These are phyloP conservation scores for Sialia sialis DNA, from an alignment of 2,113 vertebrate species.

Conservation along the genomic window DNA sequence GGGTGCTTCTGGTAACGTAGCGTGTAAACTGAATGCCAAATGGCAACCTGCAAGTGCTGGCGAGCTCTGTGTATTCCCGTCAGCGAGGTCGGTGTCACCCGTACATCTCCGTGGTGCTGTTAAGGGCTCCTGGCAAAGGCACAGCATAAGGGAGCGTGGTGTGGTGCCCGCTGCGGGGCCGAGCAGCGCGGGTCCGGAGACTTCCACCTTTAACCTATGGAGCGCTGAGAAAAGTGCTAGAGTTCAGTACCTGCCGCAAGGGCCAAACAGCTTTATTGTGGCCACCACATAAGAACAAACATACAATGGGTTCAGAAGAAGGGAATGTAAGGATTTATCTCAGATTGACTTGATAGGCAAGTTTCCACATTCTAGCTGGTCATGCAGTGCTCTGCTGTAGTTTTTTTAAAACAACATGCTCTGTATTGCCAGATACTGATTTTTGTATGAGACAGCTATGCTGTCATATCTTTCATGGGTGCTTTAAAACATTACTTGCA, in stretches of 20 bases:
- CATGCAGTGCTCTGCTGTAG: background rate
- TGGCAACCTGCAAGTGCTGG: background rate
- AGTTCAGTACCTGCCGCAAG: background rate
- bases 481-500: background rate
- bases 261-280: rapidly evolving
- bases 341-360: too few species aligned
- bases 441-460: rapidly evolving
- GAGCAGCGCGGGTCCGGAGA: rapidly evolving
- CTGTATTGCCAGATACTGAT: background rate
- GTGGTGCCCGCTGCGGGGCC: rapidly evolving
- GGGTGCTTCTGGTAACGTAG: background rate
- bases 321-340: background rate
- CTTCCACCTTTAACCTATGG: rapidly evolving
- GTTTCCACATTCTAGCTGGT: background rate
- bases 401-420: rapidly evolving
- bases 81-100: background rate
- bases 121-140: background rate
- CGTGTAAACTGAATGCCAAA: rapidly evolving
- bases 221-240: rapidly evolving
- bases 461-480: background rate
- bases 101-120: rapidly evolving
- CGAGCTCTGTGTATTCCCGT: rapidly evolving
- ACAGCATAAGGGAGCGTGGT: background rate
- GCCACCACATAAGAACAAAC: rapidly evolving
- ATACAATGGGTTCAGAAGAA: rapidly evolving